These are phyloP conservation scores for Sylvicola cinctus DNA, from an alignment of 2,888 invertebrate species.

Conservation along the genomic window DNA sequence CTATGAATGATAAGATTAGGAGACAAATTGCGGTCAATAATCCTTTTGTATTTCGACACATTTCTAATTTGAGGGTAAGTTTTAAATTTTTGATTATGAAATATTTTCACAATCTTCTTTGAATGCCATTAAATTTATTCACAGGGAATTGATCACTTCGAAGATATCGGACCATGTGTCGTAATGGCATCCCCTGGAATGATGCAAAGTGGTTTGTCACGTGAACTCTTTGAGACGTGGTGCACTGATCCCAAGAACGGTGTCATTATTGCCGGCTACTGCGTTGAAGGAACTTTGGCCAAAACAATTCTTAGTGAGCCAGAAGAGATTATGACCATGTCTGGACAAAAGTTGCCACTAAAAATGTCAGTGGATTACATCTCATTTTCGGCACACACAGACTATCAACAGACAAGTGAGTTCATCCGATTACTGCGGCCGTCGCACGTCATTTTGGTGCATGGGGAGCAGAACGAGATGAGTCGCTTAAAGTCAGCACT, in stretches of 20 bases:
- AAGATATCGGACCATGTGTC: constrained; percentile 98
- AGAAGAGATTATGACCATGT: constrained; percentile 88
- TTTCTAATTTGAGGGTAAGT: constrained; percentile 68
- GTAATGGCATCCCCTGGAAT: constrained; percentile 99
- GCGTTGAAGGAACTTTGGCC: constrained; percentile 76
- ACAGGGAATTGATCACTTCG: constrained; percentile 96
- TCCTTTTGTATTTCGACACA: constrained; percentile 96
- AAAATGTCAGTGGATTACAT: constrained; percentile 99
- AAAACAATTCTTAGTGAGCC: constrained; percentile 93
- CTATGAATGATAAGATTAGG: constrained; percentile 96
- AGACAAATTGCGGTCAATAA: constrained; percentile 94
- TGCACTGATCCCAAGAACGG: constrained; percentile 97
- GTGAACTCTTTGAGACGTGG: constrained; percentile 97
- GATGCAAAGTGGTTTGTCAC: constrained; percentile 96
- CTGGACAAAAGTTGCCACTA: constrained; percentile 85
- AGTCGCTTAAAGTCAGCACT: constrained; percentile 83
- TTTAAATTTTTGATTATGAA: constrained; percentile 1
- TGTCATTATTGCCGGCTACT: constrained; percentile 93
- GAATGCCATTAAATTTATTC: constrained; percentile 6
- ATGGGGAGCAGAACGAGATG: constrained; percentile 99
- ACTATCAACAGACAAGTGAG: constrained; percentile 93
- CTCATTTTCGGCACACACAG: constrained; percentile 97
- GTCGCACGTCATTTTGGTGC: constrained; percentile 89
- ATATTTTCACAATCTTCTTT: background rate
- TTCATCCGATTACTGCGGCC: constrained; percentile 89